phyloP scores from a whole-genome alignment of 2,113 vertebrate genomes.

The Nothocercus nigrocapillus region DNA sequence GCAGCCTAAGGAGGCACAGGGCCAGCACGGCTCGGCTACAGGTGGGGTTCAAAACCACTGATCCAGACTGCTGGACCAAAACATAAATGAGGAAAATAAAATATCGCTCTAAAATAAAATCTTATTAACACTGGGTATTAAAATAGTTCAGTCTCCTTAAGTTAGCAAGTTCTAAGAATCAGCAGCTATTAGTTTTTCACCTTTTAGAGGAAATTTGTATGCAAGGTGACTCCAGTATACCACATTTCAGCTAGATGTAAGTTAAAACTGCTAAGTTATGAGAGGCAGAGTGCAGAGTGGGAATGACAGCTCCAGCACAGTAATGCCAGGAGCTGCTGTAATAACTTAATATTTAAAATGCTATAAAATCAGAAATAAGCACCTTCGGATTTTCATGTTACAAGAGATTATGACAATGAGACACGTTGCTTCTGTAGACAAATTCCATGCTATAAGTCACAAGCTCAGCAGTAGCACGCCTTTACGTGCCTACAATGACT shows the following conservation, averaged over 20 bases:
- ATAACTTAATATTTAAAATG: constrained; percentile 46
- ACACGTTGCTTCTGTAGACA: neutral
- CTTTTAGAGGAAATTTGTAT: neutral
- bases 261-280: neutral
- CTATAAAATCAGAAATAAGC: constrained; percentile 37
- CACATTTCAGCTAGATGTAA: constrained; percentile 5
- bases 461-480: neutral
- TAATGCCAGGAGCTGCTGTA: constrained; percentile 9
- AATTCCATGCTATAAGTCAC: neutral
- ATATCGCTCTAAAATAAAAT: neutral
- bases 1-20: neutral
- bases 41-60: neutral
- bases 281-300: neutral
- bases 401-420: neutral
- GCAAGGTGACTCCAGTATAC: neutral
- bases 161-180: neutral
- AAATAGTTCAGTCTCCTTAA: neutral
- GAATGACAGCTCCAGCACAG: neutral
- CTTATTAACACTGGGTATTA: neutral
- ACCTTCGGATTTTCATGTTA: neutral
- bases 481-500: neutral
- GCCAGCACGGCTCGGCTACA: neutral
- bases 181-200: neutral
- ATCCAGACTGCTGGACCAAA: neutral
- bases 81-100: neutral